A percentile compares a stretch with the other conserved stretches of the same genome.
Evolutionary conservation across 1,140 invertebrate genomes (phyloP).

Genomic region (Orchesella cincta): DNA sequence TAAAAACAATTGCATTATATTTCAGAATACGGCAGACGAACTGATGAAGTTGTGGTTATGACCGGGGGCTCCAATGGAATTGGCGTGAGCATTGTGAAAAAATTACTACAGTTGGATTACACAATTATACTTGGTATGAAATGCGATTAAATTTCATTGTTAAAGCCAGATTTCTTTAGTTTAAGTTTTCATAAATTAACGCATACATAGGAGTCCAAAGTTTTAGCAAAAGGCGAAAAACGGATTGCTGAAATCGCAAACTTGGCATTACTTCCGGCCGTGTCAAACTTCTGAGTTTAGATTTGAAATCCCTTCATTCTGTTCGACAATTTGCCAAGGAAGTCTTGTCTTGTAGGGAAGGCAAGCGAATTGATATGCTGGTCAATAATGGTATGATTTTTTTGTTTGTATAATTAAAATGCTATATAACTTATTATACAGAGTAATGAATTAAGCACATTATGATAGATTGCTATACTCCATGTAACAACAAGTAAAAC

Average conservation of each 20-base stretch:
- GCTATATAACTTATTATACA: background rate
- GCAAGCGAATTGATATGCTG: constrained; percentile 69
- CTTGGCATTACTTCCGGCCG: constrained; percentile 59
- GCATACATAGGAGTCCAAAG: background rate
- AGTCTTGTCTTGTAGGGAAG: constrained; percentile 62
- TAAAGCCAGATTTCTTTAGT: background rate
- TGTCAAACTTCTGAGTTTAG: constrained; percentile 61
- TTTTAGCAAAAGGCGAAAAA: background rate
- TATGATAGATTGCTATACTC: too few species aligned
- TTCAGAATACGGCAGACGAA: constrained; percentile 69
- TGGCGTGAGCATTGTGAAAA: constrained; percentile 74
- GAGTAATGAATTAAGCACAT: background rate
- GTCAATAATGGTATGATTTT: constrained; percentile 73
- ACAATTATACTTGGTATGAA: constrained; percentile 76
- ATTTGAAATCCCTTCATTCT: constrained; percentile 68
- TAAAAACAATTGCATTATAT: too few species aligned
- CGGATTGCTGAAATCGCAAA: constrained; percentile 61
- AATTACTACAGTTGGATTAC: constrained; percentile 75
- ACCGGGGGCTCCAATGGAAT: constrained; percentile 89
- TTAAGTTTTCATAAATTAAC: background rate
- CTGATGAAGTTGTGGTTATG: constrained; percentile 74
- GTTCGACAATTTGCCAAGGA: constrained; percentile 72
- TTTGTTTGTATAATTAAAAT: background rate
- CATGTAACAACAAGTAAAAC: background rate
- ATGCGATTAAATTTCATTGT: background rate